Percentiles rank a stretch among this genome's conserved stretches.
Evolutionary conservation across 1,140 invertebrate species (phyloP).

Genomic region (Cryptotermes secundus): DNA sequence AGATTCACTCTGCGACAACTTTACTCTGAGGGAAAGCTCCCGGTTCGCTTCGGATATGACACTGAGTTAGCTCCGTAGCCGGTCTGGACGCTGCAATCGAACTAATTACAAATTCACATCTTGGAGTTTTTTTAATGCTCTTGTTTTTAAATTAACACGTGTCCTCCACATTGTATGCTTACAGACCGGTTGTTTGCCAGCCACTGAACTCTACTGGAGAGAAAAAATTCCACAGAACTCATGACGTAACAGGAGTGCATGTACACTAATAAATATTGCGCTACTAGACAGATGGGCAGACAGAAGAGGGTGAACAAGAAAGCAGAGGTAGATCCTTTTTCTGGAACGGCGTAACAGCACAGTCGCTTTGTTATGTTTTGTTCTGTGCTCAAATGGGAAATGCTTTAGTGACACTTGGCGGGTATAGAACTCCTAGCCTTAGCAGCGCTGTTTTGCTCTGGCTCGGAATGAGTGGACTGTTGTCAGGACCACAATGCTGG

Average conservation of each 20-base stretch:
- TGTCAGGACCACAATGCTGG: background rate
- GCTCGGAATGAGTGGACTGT: conserved; percentile 12
- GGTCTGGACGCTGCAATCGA: too few relatives aligned
- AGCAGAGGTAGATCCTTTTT: background rate
- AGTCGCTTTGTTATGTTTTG: conserved; percentile 15
- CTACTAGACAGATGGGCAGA: background rate
- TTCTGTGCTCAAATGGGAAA: background rate
- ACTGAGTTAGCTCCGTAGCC: too few relatives aligned
- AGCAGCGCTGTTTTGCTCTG: background rate
- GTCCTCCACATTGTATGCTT: too few relatives aligned
- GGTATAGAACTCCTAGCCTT: background rate
- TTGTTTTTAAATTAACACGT: too few relatives aligned
- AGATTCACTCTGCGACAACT: too few relatives aligned
- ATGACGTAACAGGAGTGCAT: background rate
- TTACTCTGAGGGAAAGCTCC: too few relatives aligned
- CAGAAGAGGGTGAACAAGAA: background rate
- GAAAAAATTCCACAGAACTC: background rate
- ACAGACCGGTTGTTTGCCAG: too few relatives aligned
- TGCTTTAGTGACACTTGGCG: conserved; percentile 6
- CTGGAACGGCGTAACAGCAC: background rate
- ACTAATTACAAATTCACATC: too few relatives aligned
- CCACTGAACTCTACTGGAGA: too few relatives aligned
- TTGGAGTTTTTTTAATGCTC: too few relatives aligned
- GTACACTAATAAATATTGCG: background rate
- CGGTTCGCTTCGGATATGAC: too few relatives aligned